Percentiles rank a stretch among this genome's conserved stretches.
Conservation (phyloP, 1,140 invertebrate species). For the Ylistrum balloti region DNA sequence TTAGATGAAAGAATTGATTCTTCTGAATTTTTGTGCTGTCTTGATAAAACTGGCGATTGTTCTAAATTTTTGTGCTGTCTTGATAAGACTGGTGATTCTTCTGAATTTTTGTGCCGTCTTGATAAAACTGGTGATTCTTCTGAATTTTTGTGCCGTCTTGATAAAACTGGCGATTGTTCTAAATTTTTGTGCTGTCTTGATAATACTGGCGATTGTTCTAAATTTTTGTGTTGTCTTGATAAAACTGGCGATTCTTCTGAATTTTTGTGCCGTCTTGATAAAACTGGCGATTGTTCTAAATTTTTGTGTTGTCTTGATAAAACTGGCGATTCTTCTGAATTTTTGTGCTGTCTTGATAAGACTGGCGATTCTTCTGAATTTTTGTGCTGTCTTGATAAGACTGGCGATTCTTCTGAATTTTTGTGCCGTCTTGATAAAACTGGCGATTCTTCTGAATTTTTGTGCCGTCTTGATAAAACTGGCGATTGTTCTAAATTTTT, state of each 20-base stretch:
- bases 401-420: not conserved
- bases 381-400: not conserved
- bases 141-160: not conserved
- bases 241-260: no score
- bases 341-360: not conserved
- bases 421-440: not conserved
- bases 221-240: not conserved
- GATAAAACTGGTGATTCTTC: not conserved
- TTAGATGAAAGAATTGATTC: not conserved
- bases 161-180: not conserved
- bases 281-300: no score
- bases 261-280: no score
- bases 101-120: not conserved
- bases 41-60: not conserved
- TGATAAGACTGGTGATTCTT: not conserved
- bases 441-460: not conserved
- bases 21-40: not conserved
- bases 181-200: not conserved
- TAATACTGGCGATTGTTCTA: not conserved
- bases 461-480: not conserved
- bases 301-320: not conserved
- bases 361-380: not conserved
- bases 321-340: not conserved
- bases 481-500: not conserved
- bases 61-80: not conserved